These are phyloP conservation scores for Trissoscelio sp. DNA, from an alignment of 2,888 invertebrate species.

Conservation along the genomic window DNA sequence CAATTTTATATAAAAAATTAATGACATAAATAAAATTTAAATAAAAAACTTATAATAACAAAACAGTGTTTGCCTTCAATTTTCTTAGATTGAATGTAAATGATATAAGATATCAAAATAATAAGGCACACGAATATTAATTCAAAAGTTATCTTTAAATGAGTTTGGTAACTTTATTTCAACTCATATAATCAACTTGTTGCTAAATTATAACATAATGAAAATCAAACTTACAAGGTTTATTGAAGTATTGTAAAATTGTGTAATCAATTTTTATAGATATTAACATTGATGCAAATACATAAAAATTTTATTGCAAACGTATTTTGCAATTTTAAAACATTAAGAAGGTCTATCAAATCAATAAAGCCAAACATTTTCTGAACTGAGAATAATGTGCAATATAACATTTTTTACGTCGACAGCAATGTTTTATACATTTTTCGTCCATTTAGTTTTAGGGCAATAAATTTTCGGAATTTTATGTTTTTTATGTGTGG, in stretches of 20 bases:
- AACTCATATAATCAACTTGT: not conserved
- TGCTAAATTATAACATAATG: not conserved
- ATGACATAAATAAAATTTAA: too few species aligned
- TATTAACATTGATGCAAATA: not conserved
- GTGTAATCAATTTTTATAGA: too few species aligned
- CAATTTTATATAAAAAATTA: too few species aligned
- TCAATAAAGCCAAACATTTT: not conserved
- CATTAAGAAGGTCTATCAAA: too few species aligned
- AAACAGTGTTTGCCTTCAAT: too few species aligned
- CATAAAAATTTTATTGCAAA: not conserved
- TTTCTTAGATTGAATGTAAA: too few species aligned
- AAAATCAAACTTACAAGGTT: not conserved
- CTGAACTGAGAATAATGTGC: not conserved
- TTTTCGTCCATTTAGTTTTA: too few species aligned
- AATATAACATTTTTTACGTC: too few species aligned
- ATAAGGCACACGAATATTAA: not conserved
- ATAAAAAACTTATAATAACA: too few species aligned
- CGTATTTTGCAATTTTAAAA: not conserved
- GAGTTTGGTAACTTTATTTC: constrained; percentile 3
- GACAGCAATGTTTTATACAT: too few species aligned
- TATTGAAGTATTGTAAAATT: not conserved
- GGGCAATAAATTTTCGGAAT: too few species aligned
- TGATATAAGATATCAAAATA: not conserved
- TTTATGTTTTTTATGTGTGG: too few species aligned
- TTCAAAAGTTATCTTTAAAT: constrained; percentile 1